Conservation (phyloP, 2,888 invertebrate species). For the Rhorus exstirpatorius region DNA sequence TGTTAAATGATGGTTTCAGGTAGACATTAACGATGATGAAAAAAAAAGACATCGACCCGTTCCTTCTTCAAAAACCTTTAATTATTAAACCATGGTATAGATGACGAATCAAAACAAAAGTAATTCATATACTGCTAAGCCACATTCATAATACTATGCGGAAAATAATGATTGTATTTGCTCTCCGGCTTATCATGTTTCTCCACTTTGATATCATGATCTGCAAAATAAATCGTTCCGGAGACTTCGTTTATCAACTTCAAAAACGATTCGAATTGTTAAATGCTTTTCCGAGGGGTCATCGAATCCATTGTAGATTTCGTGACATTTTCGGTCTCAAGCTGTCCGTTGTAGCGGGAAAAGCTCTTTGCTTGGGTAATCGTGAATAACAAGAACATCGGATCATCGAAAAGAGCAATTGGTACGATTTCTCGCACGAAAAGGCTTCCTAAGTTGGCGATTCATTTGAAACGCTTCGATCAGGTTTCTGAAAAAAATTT, state of each 20-base stretch:
- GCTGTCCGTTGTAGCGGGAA: background rate
- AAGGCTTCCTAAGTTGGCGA: constrained; percentile 22
- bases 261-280: background rate
- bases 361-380: background rate
- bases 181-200: background rate
- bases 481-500: constrained; percentile 43
- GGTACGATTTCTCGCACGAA: background rate
- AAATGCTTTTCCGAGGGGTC: background rate
- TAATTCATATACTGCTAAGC: constrained; percentile 5
- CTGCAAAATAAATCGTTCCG: background rate
- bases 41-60: background rate
- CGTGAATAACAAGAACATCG: constrained; percentile 6
- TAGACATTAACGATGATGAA: no score
- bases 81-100: background rate
- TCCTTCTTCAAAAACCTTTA: background rate
- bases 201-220: background rate
- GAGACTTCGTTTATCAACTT: background rate
- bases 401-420: background rate
- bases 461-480: constrained; percentile 19
- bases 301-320: no score
- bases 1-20: no score
- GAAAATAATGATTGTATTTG: background rate
- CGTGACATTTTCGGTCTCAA: no score
- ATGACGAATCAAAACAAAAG: constrained; percentile 7
- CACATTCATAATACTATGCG: constrained; percentile 20